Conservation (phyloP, 2,888 invertebrate species). For the Drosophila peninsularis region DNA sequence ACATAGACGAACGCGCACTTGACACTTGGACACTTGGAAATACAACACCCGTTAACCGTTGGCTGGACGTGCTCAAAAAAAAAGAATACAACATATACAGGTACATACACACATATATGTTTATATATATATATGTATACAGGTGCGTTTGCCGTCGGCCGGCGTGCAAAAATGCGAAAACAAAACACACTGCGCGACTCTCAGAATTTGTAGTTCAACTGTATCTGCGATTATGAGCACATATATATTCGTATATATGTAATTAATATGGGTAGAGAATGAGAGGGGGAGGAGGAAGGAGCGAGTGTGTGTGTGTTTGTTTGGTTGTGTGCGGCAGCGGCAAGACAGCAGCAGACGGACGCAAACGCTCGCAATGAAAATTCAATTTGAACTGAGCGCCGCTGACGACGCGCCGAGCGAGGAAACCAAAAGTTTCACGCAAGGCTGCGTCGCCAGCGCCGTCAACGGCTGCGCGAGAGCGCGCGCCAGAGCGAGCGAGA, state of each 20-base stretch:
- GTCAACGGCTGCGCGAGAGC: slow-evolving; percentile 22
- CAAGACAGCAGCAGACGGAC: slow-evolving; percentile 71
- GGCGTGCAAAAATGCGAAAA: slow-evolving; percentile 46
- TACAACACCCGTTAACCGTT: slow-evolving; percentile 39
- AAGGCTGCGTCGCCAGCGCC: slow-evolving; percentile 22
- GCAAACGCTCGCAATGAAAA: slow-evolving; percentile 82
- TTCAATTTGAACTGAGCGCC: slow-evolving; percentile 83
- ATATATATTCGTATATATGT: slow-evolving; percentile 1
- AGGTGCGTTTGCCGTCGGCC: slow-evolving; percentile 61
- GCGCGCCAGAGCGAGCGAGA: slow-evolving; percentile 16
- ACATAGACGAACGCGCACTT: slow-evolving; percentile 30
- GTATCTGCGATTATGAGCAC: background rate
- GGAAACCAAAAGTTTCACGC: slow-evolving; percentile 71
- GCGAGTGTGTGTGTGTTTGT: background rate
- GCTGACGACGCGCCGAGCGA: slow-evolving; percentile 71
- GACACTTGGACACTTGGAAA: slow-evolving; percentile 19
- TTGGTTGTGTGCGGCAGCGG: slow-evolving; percentile 36
- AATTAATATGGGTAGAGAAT: slow-evolving; percentile 2
- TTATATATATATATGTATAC: too few species aligned
- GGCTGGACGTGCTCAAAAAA: slow-evolving; percentile 59
- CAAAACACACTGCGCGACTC: slow-evolving; percentile 36
- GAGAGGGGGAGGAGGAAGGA: slow-evolving; percentile 12
- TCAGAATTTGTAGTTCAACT: slow-evolving; percentile 11
- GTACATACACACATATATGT: background rate
- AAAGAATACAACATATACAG: slow-evolving; percentile 4